These are phyloP conservation scores for Motacilla alba DNA, from an alignment of 2,113 vertebrate genomes.

Conservation along the genomic window DNA sequence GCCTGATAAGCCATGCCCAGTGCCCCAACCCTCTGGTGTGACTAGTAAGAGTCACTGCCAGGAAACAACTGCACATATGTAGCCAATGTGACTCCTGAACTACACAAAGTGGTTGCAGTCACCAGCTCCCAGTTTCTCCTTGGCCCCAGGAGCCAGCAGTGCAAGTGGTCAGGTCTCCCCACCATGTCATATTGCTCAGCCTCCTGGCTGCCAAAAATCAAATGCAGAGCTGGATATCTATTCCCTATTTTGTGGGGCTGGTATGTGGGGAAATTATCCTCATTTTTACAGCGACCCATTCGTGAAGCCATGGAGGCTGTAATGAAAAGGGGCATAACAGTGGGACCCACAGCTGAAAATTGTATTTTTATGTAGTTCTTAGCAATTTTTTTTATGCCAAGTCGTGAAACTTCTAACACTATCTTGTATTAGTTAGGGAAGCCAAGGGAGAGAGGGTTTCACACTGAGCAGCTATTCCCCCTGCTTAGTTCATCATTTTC, in stretches of 20 bases:
- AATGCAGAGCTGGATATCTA: neutral
- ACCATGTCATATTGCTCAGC: neutral
- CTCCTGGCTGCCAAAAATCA: neutral
- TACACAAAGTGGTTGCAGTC: neutral
- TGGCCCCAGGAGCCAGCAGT: neutral
- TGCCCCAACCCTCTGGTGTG: neutral
- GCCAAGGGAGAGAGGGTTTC: neutral
- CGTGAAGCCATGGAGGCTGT: neutral
- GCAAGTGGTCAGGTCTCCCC: neutral
- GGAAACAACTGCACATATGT: neutral
- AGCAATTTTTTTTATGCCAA: neutral
- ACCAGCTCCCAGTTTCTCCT: neutral
- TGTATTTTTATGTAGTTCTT: neutral
- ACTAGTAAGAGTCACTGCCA: neutral
- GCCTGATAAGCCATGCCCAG: neutral
- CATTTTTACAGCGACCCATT: neutral
- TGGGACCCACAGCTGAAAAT: neutral
- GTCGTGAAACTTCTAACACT: neutral
- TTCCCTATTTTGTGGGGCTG: neutral
- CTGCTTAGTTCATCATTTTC: neutral
- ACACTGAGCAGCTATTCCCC: neutral
- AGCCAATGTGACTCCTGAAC: neutral
- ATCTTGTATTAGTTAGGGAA: neutral
- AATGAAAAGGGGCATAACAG: neutral
- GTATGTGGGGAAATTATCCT: neutral